Conservation (phyloP, 1,140 invertebrate species). For the Drosophila orena region DNA sequence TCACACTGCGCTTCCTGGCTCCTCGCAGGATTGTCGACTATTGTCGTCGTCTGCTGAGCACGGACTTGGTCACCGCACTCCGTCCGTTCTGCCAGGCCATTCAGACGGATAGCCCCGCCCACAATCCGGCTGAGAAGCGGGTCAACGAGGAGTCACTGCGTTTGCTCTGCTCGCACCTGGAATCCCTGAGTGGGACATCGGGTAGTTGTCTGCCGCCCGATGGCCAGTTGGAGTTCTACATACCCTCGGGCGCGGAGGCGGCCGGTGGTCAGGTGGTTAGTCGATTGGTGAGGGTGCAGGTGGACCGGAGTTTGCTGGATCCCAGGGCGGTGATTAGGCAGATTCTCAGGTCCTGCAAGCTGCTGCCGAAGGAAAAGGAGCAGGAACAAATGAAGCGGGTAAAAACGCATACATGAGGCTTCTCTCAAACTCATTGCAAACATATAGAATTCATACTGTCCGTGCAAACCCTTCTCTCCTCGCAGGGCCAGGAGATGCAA, state of each 20-base stretch:
- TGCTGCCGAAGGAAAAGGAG: conserved; percentile 85
- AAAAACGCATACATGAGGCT: neutral
- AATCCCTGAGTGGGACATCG: conserved; percentile 84
- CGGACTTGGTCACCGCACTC: conserved; percentile 93
- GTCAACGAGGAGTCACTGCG: conserved; percentile 96
- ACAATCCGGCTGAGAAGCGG: conserved; percentile 93
- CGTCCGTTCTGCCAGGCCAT: conserved; percentile 97
- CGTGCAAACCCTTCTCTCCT: no score
- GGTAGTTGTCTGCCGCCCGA: conserved; percentile 86
- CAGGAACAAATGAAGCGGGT: neutral
- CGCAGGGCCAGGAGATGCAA: neutral
- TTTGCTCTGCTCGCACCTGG: conserved; percentile 92
- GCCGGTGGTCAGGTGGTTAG: conserved; percentile 86
- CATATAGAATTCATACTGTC: no score
- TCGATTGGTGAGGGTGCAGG: conserved; percentile 88
- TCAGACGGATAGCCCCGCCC: conserved; percentile 96
- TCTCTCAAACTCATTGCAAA: no score
- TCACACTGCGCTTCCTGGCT: conserved; percentile 6
- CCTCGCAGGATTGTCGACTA: neutral
- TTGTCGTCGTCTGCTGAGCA: conserved; percentile 33
- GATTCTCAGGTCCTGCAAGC: conserved; percentile 91
- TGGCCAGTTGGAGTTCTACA: conserved; percentile 89
- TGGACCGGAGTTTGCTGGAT: conserved; percentile 87
- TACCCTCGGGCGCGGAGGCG: conserved; percentile 87
- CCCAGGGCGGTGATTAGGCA: conserved; percentile 89